Evolutionary conservation across 2,113 vertebrate genomes (phyloP).

Genomic region (Grallaria varia): DNA sequence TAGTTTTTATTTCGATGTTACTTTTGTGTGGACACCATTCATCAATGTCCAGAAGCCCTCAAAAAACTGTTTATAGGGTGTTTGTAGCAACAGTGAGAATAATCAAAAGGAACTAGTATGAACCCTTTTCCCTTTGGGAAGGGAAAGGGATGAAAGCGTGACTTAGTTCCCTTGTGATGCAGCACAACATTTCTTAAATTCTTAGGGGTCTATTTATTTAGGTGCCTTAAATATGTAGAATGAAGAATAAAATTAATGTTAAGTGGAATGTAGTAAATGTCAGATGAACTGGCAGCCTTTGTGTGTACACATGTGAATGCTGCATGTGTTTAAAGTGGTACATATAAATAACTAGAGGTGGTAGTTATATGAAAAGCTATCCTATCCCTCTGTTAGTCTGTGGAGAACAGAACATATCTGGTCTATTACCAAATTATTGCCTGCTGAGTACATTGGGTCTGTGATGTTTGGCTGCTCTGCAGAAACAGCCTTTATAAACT

Average conservation of each 20-base stretch:
- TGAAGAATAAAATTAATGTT: background rate
- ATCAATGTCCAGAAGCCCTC: background rate
- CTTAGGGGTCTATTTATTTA: background rate
- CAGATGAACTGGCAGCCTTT: background rate
- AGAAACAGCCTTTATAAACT: background rate
- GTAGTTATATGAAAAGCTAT: background rate
- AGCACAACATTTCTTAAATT: background rate
- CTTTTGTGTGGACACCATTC: background rate
- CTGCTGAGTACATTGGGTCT: background rate
- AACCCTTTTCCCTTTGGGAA: background rate
- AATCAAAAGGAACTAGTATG: background rate
- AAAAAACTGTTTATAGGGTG: background rate
- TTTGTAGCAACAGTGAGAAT: conserved; percentile 25
- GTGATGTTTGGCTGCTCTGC: background rate
- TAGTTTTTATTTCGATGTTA: background rate
- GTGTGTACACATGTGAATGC: background rate
- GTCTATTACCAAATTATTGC: background rate
- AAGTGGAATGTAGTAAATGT: background rate
- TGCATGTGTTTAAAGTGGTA: background rate
- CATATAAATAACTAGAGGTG: background rate
- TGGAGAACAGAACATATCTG: background rate
- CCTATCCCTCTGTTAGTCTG: background rate
- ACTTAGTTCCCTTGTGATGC: background rate
- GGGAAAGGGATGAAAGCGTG: background rate
- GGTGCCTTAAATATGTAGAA: background rate